phyloP scores from a whole-genome alignment of 2,797 vertebrate species.

The Oryzias dopingdopingensis region DNA sequence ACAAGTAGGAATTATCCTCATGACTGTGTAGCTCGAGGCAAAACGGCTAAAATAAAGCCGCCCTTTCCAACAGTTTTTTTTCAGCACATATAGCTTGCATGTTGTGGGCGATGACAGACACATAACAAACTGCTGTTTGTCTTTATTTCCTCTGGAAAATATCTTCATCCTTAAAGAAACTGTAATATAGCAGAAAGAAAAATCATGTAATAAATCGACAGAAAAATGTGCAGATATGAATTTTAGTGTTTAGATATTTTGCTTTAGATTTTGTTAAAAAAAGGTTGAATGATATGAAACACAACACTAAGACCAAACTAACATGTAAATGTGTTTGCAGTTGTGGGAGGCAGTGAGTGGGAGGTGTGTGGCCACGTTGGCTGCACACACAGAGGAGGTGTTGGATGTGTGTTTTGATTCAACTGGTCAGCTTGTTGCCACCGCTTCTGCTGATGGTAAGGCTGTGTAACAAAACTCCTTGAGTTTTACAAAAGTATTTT shows the following conservation, averaged over 20 bases:
- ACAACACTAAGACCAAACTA: background rate
- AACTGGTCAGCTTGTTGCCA: slow-evolving; percentile 85
- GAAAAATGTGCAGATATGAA: background rate
- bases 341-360: slow-evolving; percentile 85
- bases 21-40: slow-evolving; percentile 30
- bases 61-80: too few species aligned
- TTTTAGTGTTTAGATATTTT: background rate
- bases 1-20: slow-evolving; percentile 45
- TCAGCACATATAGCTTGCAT: too few species aligned
- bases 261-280: background rate
- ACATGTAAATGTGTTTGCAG: slow-evolving; percentile 67
- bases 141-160: too few species aligned
- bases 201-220: too few species aligned
- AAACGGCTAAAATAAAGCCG: slow-evolving; percentile 35
- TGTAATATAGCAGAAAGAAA: too few species aligned
- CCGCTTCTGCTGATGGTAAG: slow-evolving; percentile 91
- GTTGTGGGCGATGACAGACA: too few species aligned
- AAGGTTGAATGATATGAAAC: background rate
- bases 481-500: background rate
- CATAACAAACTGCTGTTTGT: too few species aligned
- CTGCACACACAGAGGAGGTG: slow-evolving; percentile 87
- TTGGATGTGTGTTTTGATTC: slow-evolving; percentile 93
- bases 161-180: too few species aligned
- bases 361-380: slow-evolving; percentile 81
- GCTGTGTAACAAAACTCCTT: background rate